Evolutionary conservation across 2,888 invertebrate species (phyloP).

Genomic region (Anarsia innoxiella): DNA sequence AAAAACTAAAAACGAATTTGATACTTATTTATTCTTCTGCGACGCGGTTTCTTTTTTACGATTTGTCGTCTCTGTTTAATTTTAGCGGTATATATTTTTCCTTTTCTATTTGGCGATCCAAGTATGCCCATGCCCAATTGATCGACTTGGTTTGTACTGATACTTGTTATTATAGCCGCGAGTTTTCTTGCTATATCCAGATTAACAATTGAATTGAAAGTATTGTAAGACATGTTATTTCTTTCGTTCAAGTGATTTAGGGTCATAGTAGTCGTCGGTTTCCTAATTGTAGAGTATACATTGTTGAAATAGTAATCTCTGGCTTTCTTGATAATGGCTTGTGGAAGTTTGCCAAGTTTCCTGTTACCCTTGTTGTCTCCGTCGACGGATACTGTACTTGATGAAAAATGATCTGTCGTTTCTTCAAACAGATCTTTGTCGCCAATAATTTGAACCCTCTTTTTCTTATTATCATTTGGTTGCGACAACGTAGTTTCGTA

Average conservation of each 20-base stretch:
- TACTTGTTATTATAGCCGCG: too few relatives aligned
- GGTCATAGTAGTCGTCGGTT: slow-evolving; percentile 16
- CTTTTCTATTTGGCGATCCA: too few relatives aligned
- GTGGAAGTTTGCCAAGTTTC: background rate
- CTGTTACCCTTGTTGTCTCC: too few relatives aligned
- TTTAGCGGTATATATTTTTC: too few relatives aligned
- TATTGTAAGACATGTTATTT: background rate
- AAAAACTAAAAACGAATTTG: too few relatives aligned
- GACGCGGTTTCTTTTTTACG: too few relatives aligned
- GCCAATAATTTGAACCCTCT: background rate
- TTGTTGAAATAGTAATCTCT: slow-evolving; percentile 51
- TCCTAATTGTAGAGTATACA: slow-evolving; percentile 33
- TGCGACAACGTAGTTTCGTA: slow-evolving; percentile 19
- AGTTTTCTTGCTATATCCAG: slow-evolving; percentile 40
- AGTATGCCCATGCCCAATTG: too few relatives aligned
- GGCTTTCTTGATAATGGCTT: slow-evolving; percentile 39
- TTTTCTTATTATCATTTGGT: slow-evolving; percentile 13
- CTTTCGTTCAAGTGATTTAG: background rate
- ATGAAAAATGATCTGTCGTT: background rate
- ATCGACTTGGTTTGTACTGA: too few relatives aligned
- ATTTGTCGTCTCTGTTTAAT: too few relatives aligned
- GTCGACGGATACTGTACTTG: background rate
- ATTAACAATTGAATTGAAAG: slow-evolving; percentile 21
- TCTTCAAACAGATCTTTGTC: background rate
- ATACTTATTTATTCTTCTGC: too few relatives aligned